Evolutionary conservation across 1,140 invertebrate species (phyloP), one percentile per base, ranked within the genome.

Genomic region (Aphelinus certus): DNA sequence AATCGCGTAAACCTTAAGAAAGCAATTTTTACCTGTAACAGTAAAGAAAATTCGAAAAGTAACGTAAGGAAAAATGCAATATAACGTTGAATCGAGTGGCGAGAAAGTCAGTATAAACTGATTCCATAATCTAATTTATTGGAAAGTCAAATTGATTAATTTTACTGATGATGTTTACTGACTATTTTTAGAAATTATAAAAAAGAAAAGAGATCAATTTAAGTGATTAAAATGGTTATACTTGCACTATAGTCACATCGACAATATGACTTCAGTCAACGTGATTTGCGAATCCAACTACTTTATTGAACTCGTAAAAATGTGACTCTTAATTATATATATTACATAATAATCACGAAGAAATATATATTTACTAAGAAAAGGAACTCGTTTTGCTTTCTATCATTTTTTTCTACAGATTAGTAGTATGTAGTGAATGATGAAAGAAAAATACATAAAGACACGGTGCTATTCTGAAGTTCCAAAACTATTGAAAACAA

Each of bases 391-490:
- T n/a, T 2, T 49, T 62, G 48, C 62, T 56, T 45, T 62, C 45
- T 48, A 64, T 58, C 4, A 51, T 72, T 78, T 71, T 56, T 63
- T 73, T 69, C 43, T 62, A 76, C 58, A 63, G 68, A 68, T 75
- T 55, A 62, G 48, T 60, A 58, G 26, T 46, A 53, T 4, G 49
- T 68, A 69, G 7, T 61, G 65, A 55, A 68, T 49, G 48, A 47
- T 60, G 62, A 49, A 47, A 71, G 26, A 71, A 57, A 78, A 62
- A 73, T 77, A 77, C 67, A 78, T 67, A 69, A 83, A 81, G 81
- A 86, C 81, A 86, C 85, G 86, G 85, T 87, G 86, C 86, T 87
- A 86, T 80, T 81, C 79, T 75, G 86, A 86, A 86, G 84, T 86
- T 86, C 83, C 83, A 83, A 82, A 77, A 79, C 26, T 65, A 48